These are phyloP conservation scores for Novumbra hubbsi DNA, from an alignment of 2,797 vertebrate genomes.

Conservation along the genomic window DNA sequence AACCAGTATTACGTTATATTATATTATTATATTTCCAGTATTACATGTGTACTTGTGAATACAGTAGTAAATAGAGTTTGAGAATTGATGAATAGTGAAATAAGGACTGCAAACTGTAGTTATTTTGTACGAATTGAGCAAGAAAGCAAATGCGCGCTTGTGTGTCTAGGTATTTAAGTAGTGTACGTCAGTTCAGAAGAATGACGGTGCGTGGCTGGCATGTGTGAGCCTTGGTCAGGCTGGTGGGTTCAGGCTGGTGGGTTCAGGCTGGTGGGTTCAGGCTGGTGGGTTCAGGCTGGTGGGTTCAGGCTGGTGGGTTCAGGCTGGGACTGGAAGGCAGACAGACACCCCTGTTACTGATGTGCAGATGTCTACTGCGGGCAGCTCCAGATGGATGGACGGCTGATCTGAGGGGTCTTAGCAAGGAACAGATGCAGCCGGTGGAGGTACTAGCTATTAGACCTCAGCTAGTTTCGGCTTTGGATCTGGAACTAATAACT, in stretches of 20 bases:
- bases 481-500: not conserved
- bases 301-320: not conserved
- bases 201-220: no score
- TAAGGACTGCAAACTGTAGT: no score
- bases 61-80: no score
- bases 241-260: not conserved
- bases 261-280: not conserved
- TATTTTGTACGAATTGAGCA: no score
- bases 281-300: not conserved
- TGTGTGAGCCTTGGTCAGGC: not conserved
- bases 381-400: slow-evolving; percentile 18
- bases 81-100: no score
- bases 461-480: slow-evolving; percentile 34
- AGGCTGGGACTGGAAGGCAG: not conserved
- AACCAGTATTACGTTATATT: no score
- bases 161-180: no score
- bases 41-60: no score
- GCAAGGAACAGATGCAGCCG: slow-evolving; percentile 39
- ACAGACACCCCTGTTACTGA: not conserved
- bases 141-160: no score
- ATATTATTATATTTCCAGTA: no score
- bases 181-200: no score
- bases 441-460: not conserved
- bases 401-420: slow-evolving; percentile 22
- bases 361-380: not conserved